phyloP scores from a whole-genome alignment of 2,113 vertebrate species.

The Nothocercus nigrocapillus region DNA sequence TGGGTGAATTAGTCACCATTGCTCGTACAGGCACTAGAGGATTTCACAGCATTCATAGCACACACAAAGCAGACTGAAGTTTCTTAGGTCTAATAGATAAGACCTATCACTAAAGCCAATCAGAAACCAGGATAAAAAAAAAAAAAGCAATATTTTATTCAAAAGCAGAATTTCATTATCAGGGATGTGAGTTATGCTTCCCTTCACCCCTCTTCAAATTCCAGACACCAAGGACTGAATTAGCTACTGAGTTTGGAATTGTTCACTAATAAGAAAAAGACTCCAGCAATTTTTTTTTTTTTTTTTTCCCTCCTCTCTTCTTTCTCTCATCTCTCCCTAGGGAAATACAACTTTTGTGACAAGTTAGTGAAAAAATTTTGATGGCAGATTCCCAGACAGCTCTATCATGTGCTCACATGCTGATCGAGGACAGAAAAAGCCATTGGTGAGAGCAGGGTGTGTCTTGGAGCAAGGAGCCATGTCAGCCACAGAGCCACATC shows the following conservation, averaged over 20 bases:
- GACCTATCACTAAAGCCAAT: not conserved
- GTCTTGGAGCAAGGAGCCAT: not conserved
- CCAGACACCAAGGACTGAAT: not conserved
- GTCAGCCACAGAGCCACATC: not conserved
- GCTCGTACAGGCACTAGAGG: not conserved
- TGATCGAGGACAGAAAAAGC: not conserved
- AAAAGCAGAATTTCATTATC: not conserved
- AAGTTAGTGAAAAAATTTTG: not conserved
- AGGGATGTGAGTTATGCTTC: not conserved
- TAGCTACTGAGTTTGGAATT: not conserved
- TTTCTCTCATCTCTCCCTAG: too few relatives aligned
- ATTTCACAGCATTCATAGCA: not conserved
- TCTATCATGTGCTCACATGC: not conserved
- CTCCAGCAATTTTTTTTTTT: too few relatives aligned
- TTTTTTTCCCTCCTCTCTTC: too few relatives aligned
- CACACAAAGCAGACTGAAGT: not conserved
- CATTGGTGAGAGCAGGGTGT: not conserved
- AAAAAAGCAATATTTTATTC: not conserved
- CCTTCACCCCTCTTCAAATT: not conserved
- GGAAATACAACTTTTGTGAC: not conserved
- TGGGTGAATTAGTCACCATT: not conserved
- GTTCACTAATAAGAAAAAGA: not conserved
- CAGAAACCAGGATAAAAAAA: not conserved
- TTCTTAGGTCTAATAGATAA: not conserved
- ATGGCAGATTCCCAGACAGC: not conserved